phyloP scores from a whole-genome alignment of 2,888 invertebrate genomes.

The Lycophotia porphyrea region DNA sequence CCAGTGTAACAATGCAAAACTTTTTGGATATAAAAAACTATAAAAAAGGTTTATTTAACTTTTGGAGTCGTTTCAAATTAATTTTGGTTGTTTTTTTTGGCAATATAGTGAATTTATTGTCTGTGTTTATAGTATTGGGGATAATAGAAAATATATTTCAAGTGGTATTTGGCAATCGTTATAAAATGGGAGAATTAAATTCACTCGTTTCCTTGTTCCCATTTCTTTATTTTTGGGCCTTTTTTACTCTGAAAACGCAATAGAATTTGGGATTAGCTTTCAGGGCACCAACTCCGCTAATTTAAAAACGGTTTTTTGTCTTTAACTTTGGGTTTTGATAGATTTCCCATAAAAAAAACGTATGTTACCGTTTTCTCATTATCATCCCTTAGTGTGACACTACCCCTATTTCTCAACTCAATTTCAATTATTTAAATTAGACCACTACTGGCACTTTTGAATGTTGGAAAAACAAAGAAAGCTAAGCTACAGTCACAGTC shows the following conservation, averaged over 20 bases:
- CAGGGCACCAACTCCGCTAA: neutral
- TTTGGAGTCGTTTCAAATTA: constrained; percentile 68
- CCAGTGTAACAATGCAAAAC: constrained; percentile 68
- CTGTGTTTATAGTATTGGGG: constrained; percentile 38
- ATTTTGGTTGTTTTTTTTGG: constrained; percentile 58
- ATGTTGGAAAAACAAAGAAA: no score
- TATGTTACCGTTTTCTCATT: neutral
- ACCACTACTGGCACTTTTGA: no score
- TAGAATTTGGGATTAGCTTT: neutral
- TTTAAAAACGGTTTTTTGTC: neutral
- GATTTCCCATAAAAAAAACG: neutral
- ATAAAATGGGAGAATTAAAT: neutral
- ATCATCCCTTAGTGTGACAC: neutral
- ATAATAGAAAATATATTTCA: constrained; percentile 41
- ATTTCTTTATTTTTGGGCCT: neutral
- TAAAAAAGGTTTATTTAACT: constrained; percentile 66
- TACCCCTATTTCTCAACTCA: constrained; percentile 38
- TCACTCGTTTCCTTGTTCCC: neutral
- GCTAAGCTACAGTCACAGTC: no score
- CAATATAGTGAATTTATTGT: constrained; percentile 56
- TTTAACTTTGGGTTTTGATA: neutral
- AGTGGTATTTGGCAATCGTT: constrained; percentile 1
- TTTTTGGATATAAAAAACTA: constrained; percentile 65
- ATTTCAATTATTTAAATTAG: no score
- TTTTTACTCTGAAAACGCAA: neutral